Percentiles rank a stretch among this genome's conserved stretches.
These are phyloP conservation scores for Drosophila kokeensis DNA, from an alignment of 2,888 invertebrate genomes.

Conservation along the genomic window DNA sequence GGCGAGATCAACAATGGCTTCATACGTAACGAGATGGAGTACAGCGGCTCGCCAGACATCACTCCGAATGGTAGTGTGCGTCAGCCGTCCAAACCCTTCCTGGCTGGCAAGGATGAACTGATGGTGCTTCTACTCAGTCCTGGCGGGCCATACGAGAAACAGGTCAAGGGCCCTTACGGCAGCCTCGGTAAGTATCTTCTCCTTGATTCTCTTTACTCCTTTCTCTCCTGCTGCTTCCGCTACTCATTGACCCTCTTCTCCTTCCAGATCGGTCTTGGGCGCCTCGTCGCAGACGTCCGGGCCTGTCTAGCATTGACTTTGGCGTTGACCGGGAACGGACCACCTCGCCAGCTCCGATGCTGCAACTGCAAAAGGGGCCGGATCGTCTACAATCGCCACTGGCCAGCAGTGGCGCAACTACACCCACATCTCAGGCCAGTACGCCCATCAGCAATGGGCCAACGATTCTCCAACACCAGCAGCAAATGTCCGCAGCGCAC, in stretches of 20 bases:
- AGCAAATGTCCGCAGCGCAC: conserved; percentile 64
- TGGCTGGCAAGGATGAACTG: conserved; percentile 90
- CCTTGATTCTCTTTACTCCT: neutral
- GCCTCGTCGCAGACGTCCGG: conserved; percentile 92
- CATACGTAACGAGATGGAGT: conserved; percentile 78
- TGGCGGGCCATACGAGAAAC: conserved; percentile 88
- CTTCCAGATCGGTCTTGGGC: conserved; percentile 94
- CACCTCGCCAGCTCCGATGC: conserved; percentile 88
- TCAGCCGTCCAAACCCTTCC: conserved; percentile 90
- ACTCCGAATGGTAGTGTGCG: conserved; percentile 95
- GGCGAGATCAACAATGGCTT: conserved; percentile 78
- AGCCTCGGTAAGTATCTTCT: conserved; percentile 88
- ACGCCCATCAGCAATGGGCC: conserved; percentile 61
- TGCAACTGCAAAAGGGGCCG: conserved; percentile 67
- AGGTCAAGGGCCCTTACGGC: conserved; percentile 89
- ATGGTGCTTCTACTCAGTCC: conserved; percentile 93
- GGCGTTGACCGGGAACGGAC: conserved; percentile 90
- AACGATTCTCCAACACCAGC: conserved; percentile 57
- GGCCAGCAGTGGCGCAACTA: conserved; percentile 62
- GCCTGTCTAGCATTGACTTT: conserved; percentile 90
- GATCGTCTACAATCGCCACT: conserved; percentile 86
- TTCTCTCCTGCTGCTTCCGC: neutral
- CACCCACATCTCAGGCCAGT: conserved; percentile 55
- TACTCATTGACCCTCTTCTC: neutral
- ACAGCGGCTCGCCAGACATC: conserved; percentile 87